Percentiles rank a stretch among this genome's conserved stretches.
phyloP scores from a whole-genome alignment of 2,888 invertebrate genomes.

The Eubasilissa splendida region DNA sequence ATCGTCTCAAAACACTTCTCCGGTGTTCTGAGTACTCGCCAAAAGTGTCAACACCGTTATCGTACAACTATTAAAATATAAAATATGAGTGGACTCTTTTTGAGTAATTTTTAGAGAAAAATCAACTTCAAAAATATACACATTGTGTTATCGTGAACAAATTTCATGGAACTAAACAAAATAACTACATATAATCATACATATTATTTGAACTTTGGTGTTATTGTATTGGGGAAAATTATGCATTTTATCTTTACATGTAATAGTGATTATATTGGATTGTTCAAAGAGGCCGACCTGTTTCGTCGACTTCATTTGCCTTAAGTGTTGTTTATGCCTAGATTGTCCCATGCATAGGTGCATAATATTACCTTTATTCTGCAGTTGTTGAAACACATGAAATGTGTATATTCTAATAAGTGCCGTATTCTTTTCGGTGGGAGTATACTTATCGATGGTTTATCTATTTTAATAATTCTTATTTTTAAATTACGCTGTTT shows the following conservation, averaged over 20 bases:
- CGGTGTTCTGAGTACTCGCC: slow-evolving; percentile 12
- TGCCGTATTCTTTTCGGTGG: slow-evolving; percentile 2
- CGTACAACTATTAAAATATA: slow-evolving; percentile 1
- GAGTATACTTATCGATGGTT: neutral
- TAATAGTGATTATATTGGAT: slow-evolving; percentile 23
- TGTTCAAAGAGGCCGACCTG: slow-evolving; percentile 33
- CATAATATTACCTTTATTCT: slow-evolving; percentile 39
- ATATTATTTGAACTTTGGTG: slow-evolving; percentile 16
- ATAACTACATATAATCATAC: neutral
- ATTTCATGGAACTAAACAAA: slow-evolving; percentile 1
- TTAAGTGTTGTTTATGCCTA: slow-evolving; percentile 53
- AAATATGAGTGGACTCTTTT: slow-evolving; percentile 8
- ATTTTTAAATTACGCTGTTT: neutral
- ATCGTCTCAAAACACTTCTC: neutral
- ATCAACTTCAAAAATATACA: neutral
- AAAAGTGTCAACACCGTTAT: slow-evolving; percentile 13
- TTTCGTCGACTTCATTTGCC: slow-evolving; percentile 40
- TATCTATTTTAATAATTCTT: slow-evolving; percentile 5
- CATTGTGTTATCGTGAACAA: slow-evolving; percentile 10
- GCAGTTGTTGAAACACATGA: slow-evolving; percentile 44
- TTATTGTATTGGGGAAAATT: slow-evolving; percentile 40
- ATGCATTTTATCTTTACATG: slow-evolving; percentile 45
- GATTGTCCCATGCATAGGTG: slow-evolving; percentile 38
- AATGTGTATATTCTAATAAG: slow-evolving; percentile 41
- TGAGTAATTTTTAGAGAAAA: neutral